Evolutionary conservation across 1,140 invertebrate species (phyloP).

Genomic region (Hesperophylax magnus): DNA sequence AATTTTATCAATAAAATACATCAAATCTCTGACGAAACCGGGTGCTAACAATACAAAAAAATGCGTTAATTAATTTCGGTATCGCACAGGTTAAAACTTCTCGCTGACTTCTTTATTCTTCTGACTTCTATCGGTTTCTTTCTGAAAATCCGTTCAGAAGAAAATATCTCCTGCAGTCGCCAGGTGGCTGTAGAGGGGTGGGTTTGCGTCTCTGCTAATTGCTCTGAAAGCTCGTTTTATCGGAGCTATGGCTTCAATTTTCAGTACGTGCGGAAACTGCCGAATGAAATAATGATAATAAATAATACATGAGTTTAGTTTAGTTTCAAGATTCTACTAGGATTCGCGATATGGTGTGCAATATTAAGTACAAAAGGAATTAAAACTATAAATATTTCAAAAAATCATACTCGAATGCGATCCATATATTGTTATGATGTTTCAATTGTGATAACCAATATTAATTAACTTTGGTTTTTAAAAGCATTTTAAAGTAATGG

Average conservation of each 20-base stretch:
- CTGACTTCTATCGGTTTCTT: background rate
- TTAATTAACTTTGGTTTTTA: no score
- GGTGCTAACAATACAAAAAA: background rate
- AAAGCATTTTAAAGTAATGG: no score
- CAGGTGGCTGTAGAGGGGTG: background rate
- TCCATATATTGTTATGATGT: background rate
- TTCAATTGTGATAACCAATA: no score
- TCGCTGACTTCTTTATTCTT: no score
- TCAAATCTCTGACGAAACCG: no score
- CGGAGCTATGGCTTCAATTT: constrained; percentile 21
- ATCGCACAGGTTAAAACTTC: background rate
- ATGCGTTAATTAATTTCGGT: background rate
- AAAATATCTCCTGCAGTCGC: constrained; percentile 10
- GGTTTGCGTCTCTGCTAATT: constrained; percentile 34
- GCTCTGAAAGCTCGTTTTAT: constrained; percentile 25
- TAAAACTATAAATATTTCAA: background rate
- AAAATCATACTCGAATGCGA: background rate
- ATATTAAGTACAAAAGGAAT: background rate
- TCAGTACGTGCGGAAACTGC: background rate
- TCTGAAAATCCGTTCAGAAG: constrained; percentile 13
- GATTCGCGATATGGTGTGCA: background rate
- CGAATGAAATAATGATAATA: background rate
- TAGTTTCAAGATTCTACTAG: background rate
- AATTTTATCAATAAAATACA: background rate
- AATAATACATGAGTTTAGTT: background rate